Percentiles rank a stretch among this genome's conserved stretches.
phyloP scores from a whole-genome alignment of 1,140 invertebrate species.

The Oncopodura yosiiana region DNA sequence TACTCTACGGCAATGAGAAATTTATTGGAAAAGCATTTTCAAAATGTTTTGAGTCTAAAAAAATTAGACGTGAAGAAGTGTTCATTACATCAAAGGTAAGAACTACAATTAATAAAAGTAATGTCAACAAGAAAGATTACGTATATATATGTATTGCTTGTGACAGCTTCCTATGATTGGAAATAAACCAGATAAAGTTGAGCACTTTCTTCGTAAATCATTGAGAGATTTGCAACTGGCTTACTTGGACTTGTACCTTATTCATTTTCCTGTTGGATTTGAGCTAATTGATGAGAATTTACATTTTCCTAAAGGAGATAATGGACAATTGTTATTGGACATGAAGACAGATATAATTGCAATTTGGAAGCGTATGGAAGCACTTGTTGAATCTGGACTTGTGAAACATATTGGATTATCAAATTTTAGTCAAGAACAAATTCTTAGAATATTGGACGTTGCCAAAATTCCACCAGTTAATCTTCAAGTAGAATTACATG shows the following conservation, averaged over 20 bases:
- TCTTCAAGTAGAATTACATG: constrained; percentile 47
- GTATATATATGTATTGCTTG: background rate
- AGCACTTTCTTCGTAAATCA: constrained; percentile 40
- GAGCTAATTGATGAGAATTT: constrained; percentile 41
- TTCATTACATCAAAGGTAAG: constrained; percentile 25
- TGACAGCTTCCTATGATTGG: constrained; percentile 37
- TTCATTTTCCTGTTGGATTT: constrained; percentile 38
- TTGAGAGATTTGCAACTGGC: constrained; percentile 39
- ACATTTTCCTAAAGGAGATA: constrained; percentile 42
- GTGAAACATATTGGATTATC: constrained; percentile 57
- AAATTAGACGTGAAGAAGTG: constrained; percentile 18
- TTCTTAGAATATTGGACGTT: constrained; percentile 49
- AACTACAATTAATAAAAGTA: background rate
- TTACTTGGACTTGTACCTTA: constrained; percentile 46
- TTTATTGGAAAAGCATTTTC: constrained; percentile 49
- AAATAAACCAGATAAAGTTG: constrained; percentile 36
- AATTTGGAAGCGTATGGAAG: constrained; percentile 50
- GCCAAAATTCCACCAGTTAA: constrained; percentile 51
- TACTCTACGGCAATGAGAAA: constrained; percentile 48
- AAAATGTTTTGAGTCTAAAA: constrained; percentile 42
- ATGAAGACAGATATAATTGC: constrained; percentile 41
- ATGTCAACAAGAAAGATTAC: background rate
- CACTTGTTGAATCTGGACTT: constrained; percentile 44
- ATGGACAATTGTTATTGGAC: constrained; percentile 44
- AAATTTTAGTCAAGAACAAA: constrained; percentile 66